phyloP scores from a whole-genome alignment of 2,888 invertebrate species.

The Plebejus argus region DNA sequence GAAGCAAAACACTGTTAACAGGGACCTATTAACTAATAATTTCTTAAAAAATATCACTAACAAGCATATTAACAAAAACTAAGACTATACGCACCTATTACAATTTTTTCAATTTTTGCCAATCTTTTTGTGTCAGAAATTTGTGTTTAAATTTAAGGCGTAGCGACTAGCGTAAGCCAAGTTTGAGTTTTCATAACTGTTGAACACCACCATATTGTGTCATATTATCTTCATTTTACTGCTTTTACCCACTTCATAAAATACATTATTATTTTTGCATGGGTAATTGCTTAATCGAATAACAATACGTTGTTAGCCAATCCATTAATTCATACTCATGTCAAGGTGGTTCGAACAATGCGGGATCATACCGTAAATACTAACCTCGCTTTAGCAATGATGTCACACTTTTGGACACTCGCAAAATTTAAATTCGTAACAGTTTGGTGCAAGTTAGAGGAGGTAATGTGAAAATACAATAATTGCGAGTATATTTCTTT shows the following conservation, averaged over 20 bases:
- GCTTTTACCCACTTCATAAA: background rate
- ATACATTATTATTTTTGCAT: background rate
- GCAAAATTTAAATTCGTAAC: constrained; percentile 65
- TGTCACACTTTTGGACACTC: constrained; percentile 58
- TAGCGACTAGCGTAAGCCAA: background rate
- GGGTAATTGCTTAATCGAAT: background rate
- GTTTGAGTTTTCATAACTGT: background rate
- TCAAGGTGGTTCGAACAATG: constrained; percentile 42
- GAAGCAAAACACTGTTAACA: too few species aligned
- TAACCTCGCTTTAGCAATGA: constrained; percentile 55
- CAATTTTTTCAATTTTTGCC: too few species aligned
- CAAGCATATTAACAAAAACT: too few species aligned
- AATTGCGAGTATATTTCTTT: too few species aligned
- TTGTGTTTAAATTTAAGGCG: too few species aligned
- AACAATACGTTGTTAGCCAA: constrained; percentile 25
- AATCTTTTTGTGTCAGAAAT: too few species aligned
- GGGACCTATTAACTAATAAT: too few species aligned
- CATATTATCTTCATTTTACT: background rate
- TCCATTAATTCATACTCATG: constrained; percentile 33
- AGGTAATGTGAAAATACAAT: constrained; percentile 34
- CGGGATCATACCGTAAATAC: constrained; percentile 46
- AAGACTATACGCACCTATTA: too few species aligned
- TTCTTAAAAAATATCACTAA: too few species aligned
- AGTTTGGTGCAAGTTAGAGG: constrained; percentile 42
- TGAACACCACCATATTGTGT: background rate